These are phyloP conservation scores for human DNA, from an alignment of 2,113 vertebrate genomes.

Conservation along the genomic window GRCh38 chr18:61198501-61199000, in stretches of 20 bases:
- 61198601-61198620: conserved; percentile 73
- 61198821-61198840: conserved; percentile 68
- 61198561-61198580: conserved; percentile 69
- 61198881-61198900: conserved; percentile 80
- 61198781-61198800: conserved; percentile 57
- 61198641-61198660: conserved; percentile 61
- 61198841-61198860: conserved; percentile 76
- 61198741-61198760: conserved; percentile 73
- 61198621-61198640: conserved; percentile 66
- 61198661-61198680: conserved; percentile 47
- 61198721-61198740: conserved; percentile 68
- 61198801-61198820: conserved; percentile 54
- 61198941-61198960: conserved; percentile 81
- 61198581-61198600: conserved; percentile 57
- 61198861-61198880: conserved; percentile 79
- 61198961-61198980: conserved; percentile 79
- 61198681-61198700: conserved; percentile 69
- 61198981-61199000: conserved; percentile 70
- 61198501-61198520: conserved; percentile 35
- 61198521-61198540: conserved; percentile 58
- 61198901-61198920: conserved; percentile 80
- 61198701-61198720: conserved; percentile 41
- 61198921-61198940: conserved; percentile 82
- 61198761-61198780: conserved; percentile 70
- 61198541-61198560: conserved; percentile 23